Conservation (phyloP, 2,888 invertebrate species). For the Dasysyrphus tricinctus region DNA sequence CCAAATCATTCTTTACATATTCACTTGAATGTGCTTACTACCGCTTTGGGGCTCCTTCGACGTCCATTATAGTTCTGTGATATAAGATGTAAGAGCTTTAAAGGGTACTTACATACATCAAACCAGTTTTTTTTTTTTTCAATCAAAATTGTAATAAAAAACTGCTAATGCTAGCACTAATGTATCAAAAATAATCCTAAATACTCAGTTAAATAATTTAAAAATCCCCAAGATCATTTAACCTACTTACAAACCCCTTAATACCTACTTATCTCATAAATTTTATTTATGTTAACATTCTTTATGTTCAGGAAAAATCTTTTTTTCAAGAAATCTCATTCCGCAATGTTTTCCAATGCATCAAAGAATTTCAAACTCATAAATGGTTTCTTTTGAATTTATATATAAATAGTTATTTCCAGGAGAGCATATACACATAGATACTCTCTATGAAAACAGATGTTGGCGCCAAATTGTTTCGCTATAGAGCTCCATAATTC, state of each 20-base stretch:
- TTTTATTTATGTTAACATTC: constrained; percentile 7
- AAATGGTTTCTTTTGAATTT: constrained; percentile 1
- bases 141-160: no score
- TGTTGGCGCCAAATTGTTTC: constrained; percentile 49
- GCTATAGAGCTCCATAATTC: constrained; percentile 30
- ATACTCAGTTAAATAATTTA: background rate
- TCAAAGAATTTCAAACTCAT: constrained; percentile 6
- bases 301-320: background rate
- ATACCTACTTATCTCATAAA: background rate
- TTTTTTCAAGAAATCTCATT: background rate
- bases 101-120: no score
- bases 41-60: no score
- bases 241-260: constrained; percentile 1
- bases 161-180: no score
- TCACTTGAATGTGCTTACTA: no score
- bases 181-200: background rate
- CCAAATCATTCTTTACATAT: no score
- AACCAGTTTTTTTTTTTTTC: no score
- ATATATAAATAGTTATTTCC: background rate
- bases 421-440: background rate
- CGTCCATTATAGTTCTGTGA: no score
- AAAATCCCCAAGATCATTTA: background rate
- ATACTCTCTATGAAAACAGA: background rate
- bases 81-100: no score
- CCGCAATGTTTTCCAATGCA: background rate